phyloP scores from a whole-genome alignment of 2,113 vertebrate genomes.

The Lampris megalopsis region DNA sequence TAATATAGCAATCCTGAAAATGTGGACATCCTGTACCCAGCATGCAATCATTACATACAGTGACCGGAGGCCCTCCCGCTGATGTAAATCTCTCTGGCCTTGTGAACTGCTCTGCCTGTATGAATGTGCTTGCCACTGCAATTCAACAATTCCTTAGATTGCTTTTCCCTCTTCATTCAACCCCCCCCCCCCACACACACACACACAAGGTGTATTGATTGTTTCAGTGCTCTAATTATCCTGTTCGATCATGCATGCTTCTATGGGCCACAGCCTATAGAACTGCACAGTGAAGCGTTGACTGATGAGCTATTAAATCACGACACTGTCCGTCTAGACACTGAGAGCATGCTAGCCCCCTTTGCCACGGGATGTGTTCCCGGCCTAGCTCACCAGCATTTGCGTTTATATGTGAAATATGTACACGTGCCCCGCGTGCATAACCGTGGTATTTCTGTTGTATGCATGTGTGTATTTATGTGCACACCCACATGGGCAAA shows the following conservation, averaged over 20 bases:
- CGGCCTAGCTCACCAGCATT: conserved; percentile 33
- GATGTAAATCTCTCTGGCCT: conserved; percentile 44
- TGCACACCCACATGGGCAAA: conserved; percentile 60
- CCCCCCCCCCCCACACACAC: conserved; percentile 31
- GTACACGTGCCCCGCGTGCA: conserved; percentile 61
- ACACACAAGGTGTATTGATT: conserved; percentile 65
- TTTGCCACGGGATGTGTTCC: conserved; percentile 27
- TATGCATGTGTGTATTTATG: conserved; percentile 14
- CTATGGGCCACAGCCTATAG: conserved; percentile 46
- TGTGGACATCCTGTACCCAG: conserved; percentile 24
- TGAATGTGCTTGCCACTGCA: conserved; percentile 55
- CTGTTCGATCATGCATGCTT: conserved; percentile 68
- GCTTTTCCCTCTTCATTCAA: conserved; percentile 50
- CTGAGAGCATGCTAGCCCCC: conserved; percentile 2
- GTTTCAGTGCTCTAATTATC: conserved; percentile 70
- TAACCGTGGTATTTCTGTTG: conserved; percentile 16
- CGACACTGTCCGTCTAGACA: conserved; percentile 25
- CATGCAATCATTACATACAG: conserved; percentile 14
- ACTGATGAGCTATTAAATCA: conserved; percentile 30
- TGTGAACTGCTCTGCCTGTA: conserved; percentile 30
- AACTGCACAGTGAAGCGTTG: not conserved
- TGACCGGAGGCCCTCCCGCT: conserved; percentile 15
- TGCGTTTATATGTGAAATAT: conserved; percentile 39
- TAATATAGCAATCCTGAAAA: conserved; percentile 16
- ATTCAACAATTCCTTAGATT: conserved; percentile 57